These are phyloP conservation scores for Nephila pilipes DNA, from an alignment of 1,140 invertebrate species.

Conservation along the genomic window DNA sequence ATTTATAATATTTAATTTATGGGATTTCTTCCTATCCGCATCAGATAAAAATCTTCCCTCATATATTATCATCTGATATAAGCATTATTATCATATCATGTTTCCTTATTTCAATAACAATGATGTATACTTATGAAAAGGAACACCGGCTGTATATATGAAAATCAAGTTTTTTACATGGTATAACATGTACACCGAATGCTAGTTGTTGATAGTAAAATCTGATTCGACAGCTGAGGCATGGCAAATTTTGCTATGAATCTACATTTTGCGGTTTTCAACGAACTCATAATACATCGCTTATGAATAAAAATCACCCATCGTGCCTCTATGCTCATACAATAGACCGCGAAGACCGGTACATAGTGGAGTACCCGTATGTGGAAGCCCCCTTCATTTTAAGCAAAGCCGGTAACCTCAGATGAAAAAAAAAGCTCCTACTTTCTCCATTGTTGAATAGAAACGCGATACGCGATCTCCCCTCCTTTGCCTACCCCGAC, in stretches of 20 bases:
- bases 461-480: slow-evolving; percentile 61
- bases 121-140: not conserved
- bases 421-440: not conserved
- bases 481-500: not conserved
- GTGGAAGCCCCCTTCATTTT: not conserved
- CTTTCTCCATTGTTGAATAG: not conserved
- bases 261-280: slow-evolving; percentile 54
- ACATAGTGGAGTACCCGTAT: not conserved
- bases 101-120: not conserved
- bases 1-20: no score
- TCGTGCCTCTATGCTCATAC: not conserved
- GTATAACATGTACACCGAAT: not conserved
- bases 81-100: not conserved
- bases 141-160: not conserved
- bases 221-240: not conserved
- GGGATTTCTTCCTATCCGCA: no score
- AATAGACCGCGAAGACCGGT: not conserved
- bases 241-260: not conserved
- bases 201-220: slow-evolving; percentile 11
- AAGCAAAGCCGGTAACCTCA: not conserved
- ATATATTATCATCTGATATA: not conserved
- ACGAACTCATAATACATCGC: slow-evolving; percentile 4
- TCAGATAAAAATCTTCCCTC: no score
- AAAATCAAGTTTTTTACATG: slow-evolving; percentile 7
- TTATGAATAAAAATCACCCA: slow-evolving; percentile 65